Evolutionary conservation across 2,797 vertebrate species (phyloP), one percentile per base, ranked within the genome.

Genomic region (Falco columbarius): DNA sequence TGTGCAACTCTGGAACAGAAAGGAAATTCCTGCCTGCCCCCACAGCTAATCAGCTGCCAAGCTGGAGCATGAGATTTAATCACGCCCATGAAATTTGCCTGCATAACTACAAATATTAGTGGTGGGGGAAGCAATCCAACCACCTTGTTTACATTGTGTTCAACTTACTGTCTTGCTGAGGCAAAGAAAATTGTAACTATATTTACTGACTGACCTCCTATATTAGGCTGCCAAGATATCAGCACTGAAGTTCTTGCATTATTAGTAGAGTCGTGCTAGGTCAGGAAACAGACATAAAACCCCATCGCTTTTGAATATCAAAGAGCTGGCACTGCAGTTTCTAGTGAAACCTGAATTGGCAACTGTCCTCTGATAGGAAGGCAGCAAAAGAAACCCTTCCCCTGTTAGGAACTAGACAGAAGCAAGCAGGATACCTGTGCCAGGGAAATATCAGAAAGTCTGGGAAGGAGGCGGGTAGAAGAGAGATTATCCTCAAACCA

Each of bases 1-100:
- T 30, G 34, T 30, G 54, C 17, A 95, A 26, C 27, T 16, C 65
- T 90, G 84, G 89, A 97, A 68, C 24, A 92, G 84, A 93, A 91
- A 95, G 81, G 79, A 96, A 96, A 96, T 92, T 97, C 94, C 97
- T 95, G 76, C 84, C 81, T 95, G 84, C 92, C 62, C 93, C 92
- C 86, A 86, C 90, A 97, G 94, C 93, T 91, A 94, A 88, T 76
- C 95, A 95, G 93, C 90, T 96, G 90, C 85, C 93, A 97, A 88
- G 90, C 81, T 66, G 80, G 59, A 97, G 63, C 70, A 59, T 55
- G 81, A 95, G 94, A 91, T 96, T 91, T 93, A 93, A 97, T 97
- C 87, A 4, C 40, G 6, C 66, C 82, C 72, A 81, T 89, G 90
- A 90, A 89, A 93, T 95, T 94, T 92, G 68, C 84, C 94, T 93